A percentile compares a stretch with the other conserved stretches of the same genome.
These are phyloP conservation scores for Ips typographus DNA, from an alignment of 1,140 invertebrate species.

Conservation along the genomic window DNA sequence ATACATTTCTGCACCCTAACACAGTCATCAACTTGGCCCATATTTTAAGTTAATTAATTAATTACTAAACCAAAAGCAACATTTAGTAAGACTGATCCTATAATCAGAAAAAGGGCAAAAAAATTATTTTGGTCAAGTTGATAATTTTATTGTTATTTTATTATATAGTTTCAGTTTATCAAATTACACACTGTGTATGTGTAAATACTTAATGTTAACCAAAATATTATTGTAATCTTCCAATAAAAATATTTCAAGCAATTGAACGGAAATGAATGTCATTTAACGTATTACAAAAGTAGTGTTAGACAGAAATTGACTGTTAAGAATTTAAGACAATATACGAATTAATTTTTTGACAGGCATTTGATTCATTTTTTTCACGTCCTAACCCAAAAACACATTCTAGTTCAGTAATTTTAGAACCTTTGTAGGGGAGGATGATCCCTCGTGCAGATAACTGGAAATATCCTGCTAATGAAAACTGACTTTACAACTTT, in stretches of 20 bases:
- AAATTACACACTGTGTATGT: not conserved
- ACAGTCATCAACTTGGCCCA: not conserved
- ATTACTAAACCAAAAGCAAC: not conserved
- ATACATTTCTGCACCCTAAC: not conserved
- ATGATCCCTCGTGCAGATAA: no score
- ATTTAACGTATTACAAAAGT: not conserved
- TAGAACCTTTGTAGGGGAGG: no score
- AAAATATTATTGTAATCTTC: not conserved
- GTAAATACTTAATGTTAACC: not conserved
- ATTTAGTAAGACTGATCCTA: not conserved
- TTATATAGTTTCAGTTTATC: not conserved
- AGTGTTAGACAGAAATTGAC: not conserved
- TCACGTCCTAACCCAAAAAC: no score
- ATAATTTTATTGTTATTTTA: not conserved
- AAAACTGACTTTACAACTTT: no score
- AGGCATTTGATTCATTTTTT: constrained; percentile 9
- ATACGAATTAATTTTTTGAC: constrained; percentile 14
- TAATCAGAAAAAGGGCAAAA: no score
- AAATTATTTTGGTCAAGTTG: not conserved
- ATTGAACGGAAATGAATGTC: no score
- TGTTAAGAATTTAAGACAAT: constrained; percentile 12
- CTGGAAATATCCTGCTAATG: no score
- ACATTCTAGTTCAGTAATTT: not conserved
- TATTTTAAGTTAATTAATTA: not conserved
- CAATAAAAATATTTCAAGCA: not conserved